Conservation (phyloP, 2,797 vertebrate genomes). For the Jordanella pulchra region DNA sequence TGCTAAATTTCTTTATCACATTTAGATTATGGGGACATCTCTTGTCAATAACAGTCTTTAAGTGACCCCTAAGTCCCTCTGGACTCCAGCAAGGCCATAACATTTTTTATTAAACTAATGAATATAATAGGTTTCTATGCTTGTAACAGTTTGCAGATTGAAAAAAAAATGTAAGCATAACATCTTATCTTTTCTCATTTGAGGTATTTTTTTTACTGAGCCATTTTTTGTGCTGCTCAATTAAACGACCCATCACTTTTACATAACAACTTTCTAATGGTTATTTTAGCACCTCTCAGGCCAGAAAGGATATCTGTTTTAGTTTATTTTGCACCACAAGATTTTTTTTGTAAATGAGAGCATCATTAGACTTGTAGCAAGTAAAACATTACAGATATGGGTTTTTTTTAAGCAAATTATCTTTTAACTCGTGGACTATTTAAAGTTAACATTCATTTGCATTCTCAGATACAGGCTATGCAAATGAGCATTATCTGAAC, state of each 20-base stretch:
- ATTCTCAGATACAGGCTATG: background rate
- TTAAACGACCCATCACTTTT: background rate
- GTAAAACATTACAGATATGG: background rate
- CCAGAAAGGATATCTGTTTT: background rate
- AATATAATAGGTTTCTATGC: background rate
- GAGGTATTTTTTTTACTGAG: background rate
- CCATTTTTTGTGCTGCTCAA: background rate
- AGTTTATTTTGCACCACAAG: background rate
- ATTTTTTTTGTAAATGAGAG: background rate
- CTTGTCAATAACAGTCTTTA: background rate
- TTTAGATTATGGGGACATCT: background rate
- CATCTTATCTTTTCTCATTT: background rate
- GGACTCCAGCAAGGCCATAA: background rate
- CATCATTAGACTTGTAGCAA: background rate
- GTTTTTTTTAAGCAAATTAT: background rate
- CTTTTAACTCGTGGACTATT: constrained; percentile 2
- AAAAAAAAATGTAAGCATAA: background rate
- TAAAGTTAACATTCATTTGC: background rate
- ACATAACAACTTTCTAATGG: constrained; percentile 1
- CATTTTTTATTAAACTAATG: background rate
- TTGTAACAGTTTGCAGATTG: background rate
- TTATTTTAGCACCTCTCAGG: background rate
- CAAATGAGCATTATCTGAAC: constrained; percentile 12
- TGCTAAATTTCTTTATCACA: background rate
- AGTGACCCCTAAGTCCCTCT: background rate